Conservation (phyloP, 1,140 invertebrate genomes). For the Saxidomus purpurata region DNA sequence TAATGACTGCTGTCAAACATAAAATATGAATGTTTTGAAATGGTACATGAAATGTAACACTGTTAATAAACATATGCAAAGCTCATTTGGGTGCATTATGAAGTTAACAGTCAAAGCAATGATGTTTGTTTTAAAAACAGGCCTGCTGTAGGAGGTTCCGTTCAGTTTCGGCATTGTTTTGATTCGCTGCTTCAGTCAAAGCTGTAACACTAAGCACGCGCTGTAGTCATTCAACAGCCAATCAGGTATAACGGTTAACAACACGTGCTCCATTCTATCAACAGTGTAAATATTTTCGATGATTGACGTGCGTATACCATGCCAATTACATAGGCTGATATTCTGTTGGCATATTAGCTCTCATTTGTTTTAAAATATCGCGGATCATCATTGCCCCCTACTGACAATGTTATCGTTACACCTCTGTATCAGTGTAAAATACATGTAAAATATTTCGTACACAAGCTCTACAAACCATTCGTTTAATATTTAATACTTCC, state of each 20-base stretch:
- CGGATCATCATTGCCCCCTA: slow-evolving; percentile 11
- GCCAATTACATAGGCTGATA: slow-evolving; percentile 13
- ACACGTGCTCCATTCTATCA: slow-evolving; percentile 8
- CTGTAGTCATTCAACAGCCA: slow-evolving; percentile 23
- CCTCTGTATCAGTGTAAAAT: too few relatives aligned
- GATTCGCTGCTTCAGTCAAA: background rate
- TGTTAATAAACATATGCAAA: slow-evolving; percentile 60
- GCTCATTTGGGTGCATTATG: slow-evolving; percentile 38
- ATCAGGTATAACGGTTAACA: background rate
- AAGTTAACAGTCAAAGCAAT: slow-evolving; percentile 50
- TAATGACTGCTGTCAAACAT: slow-evolving; percentile 54
- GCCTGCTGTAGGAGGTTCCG: slow-evolving; percentile 9
- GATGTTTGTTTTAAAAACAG: slow-evolving; percentile 50
- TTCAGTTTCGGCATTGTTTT: background rate
- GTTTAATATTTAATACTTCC: too few relatives aligned
- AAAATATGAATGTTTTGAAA: slow-evolving; percentile 68
- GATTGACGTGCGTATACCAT: background rate
- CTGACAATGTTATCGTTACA: slow-evolving; percentile 10
- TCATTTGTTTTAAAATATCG: slow-evolving; percentile 10
- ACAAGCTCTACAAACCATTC: too few relatives aligned
- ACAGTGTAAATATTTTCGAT: background rate
- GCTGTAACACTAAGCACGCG: slow-evolving; percentile 24
- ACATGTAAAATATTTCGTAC: too few relatives aligned
- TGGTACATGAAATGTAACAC: slow-evolving; percentile 46
- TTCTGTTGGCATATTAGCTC: slow-evolving; percentile 35